Evolutionary conservation across 2,797 vertebrate genomes (phyloP).

Genomic region (Peromyscus attwateri): DNA sequence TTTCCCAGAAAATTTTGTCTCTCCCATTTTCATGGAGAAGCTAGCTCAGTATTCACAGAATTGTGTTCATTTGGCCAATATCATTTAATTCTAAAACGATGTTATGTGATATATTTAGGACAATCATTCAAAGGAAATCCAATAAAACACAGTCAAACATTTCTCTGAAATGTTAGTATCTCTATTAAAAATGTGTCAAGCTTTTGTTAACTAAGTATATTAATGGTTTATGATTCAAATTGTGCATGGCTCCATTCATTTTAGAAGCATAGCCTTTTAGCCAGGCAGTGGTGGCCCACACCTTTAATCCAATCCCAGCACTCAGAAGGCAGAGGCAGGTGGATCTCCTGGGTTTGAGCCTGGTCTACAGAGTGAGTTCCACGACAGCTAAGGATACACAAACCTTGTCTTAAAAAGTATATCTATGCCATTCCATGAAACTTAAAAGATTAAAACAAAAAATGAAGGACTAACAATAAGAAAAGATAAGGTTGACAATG

Average conservation of each 20-base stretch:
- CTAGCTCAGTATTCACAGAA: background rate
- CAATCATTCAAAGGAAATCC: background rate
- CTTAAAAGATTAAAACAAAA: background rate
- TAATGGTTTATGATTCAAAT: background rate
- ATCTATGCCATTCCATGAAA: background rate
- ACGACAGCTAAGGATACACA: no score
- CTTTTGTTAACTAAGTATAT: background rate
- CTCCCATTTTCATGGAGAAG: background rate
- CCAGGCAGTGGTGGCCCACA: background rate
- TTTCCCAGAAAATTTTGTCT: slow-evolving; percentile 23
- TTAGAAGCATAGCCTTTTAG: background rate
- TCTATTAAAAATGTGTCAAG: background rate
- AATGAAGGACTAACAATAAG: background rate
- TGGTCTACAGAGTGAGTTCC: no score
- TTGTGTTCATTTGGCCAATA: background rate
- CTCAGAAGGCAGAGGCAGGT: background rate
- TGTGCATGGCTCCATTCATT: background rate
- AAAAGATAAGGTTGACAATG: background rate
- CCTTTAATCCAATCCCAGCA: background rate
- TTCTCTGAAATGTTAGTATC: background rate
- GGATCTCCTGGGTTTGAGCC: no score
- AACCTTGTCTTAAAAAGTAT: background rate
- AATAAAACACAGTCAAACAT: background rate
- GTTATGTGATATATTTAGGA: background rate
- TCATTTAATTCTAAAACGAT: background rate